Evolutionary conservation across 1,140 invertebrate genomes (phyloP).

Genomic region (Drosophila hydei): DNA sequence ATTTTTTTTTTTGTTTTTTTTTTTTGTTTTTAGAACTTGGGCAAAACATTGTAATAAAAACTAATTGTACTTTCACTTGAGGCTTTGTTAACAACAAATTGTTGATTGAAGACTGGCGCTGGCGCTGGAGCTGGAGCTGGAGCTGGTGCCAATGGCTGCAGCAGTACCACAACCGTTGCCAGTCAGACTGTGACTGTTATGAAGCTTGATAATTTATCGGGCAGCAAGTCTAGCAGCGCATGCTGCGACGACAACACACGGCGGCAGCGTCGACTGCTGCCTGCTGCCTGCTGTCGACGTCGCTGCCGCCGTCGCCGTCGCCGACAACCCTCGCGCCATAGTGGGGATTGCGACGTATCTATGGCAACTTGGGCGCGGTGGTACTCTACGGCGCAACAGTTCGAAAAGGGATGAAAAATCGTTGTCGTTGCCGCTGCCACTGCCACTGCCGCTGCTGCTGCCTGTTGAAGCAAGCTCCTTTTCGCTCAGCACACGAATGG

Average conservation of each 20-base stretch:
- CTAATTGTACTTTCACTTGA: slow-evolving; percentile 28
- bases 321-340: slow-evolving; percentile 30
- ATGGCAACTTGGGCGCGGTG: slow-evolving; percentile 73
- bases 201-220: slow-evolving; percentile 80
- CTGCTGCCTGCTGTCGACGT: slow-evolving; percentile 14
- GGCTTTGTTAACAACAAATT: slow-evolving; percentile 40
- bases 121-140: background rate
- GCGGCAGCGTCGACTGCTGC: slow-evolving; percentile 14
- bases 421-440: slow-evolving; percentile 42
- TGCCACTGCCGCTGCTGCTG: slow-evolving; percentile 14
- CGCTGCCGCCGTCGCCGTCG: slow-evolving; percentile 24
- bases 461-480: slow-evolving; percentile 40
- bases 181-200: slow-evolving; percentile 79
- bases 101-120: slow-evolving; percentile 1
- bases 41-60: background rate
- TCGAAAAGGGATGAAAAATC: slow-evolving; percentile 69
- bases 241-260: slow-evolving; percentile 38
- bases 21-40: background rate
- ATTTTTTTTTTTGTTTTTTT: background rate
- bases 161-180: slow-evolving; percentile 70
- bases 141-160: slow-evolving; percentile 9
- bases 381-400: slow-evolving; percentile 46
- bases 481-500: slow-evolving; percentile 38
- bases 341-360: slow-evolving; percentile 46
- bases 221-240: slow-evolving; percentile 73